phyloP scores from a whole-genome alignment of 2,113 vertebrate genomes.

The Eulemur rufifrons region DNA sequence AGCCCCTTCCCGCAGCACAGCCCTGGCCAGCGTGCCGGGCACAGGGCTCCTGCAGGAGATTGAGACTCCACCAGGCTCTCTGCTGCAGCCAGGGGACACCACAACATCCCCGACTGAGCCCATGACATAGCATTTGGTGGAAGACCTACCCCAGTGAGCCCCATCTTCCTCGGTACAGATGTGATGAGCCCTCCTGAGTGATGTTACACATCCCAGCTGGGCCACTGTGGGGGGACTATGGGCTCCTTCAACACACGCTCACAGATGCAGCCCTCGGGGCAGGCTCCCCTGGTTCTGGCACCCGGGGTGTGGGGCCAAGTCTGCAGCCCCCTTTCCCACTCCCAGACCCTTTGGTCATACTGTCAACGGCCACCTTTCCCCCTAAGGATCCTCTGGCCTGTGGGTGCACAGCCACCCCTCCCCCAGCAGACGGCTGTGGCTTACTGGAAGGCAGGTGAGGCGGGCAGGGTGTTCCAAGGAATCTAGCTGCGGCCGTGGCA shows the following conservation, averaged over 20 bases:
- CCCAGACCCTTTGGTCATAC: neutral
- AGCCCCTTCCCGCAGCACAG: neutral
- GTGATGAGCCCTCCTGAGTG: neutral
- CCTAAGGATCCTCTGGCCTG: fast-evolving
- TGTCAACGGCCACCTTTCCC: neutral
- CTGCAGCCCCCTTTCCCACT: neutral
- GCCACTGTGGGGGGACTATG: neutral
- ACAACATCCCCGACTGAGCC: neutral
- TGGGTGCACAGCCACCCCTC: fast-evolving
- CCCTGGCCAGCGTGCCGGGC: too few species aligned
- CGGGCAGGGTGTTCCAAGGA: neutral
- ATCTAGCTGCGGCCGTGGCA: neutral
- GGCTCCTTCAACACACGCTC: neutral
- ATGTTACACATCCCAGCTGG: neutral
- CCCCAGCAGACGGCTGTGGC: neutral
- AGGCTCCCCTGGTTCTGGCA: neutral
- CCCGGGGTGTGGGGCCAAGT: neutral
- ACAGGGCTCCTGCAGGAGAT: neutral
- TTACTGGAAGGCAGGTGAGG: fast-evolving
- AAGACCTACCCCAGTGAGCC: neutral
- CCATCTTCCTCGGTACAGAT: too few species aligned
- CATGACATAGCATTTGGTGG: fast-evolving
- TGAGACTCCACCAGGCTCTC: neutral
- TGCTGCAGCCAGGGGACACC: neutral
- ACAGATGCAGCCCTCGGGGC: neutral